Percentiles rank a stretch among this genome's conserved stretches.
Evolutionary conservation across 2,797 vertebrate genomes (phyloP).

Genomic region (Manis crassicaudata): DNA sequence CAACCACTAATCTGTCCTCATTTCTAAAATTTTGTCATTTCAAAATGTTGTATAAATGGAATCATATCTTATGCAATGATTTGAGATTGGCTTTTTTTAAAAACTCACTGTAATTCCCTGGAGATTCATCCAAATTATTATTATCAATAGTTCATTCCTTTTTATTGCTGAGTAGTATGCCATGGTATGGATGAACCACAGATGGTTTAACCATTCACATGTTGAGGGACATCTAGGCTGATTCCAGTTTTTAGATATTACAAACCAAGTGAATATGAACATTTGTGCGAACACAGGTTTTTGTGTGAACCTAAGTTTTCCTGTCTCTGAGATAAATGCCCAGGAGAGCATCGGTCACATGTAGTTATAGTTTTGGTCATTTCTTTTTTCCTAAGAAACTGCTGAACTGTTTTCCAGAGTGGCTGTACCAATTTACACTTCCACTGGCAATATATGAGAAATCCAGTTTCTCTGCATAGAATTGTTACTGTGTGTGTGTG

Average conservation of each 20-base stretch:
- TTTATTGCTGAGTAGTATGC: neutral
- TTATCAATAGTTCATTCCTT: neutral
- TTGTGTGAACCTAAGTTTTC: neutral
- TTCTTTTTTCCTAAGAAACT: neutral
- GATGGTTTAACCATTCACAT: neutral
- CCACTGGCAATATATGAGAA: neutral
- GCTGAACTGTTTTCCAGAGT: neutral
- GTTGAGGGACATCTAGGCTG: neutral
- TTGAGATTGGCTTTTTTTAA: neutral
- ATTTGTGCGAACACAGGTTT: neutral
- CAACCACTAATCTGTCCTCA: neutral
- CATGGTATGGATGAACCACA: neutral
- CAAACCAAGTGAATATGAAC: neutral
- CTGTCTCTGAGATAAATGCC: neutral
- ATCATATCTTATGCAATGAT: neutral
- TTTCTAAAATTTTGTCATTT: neutral
- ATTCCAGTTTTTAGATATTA: neutral
- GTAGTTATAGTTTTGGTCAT: no score
- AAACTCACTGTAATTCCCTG: no score
- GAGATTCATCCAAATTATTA: no score
- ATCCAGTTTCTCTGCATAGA: neutral
- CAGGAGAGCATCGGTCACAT: neutral
- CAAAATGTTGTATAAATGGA: neutral
- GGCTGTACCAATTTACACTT: neutral
- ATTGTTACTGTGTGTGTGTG: neutral